Percentiles rank a stretch among this genome's conserved stretches.
Conservation (phyloP, 1,140 invertebrate genomes). For the Brachionus paranguensis region DNA sequence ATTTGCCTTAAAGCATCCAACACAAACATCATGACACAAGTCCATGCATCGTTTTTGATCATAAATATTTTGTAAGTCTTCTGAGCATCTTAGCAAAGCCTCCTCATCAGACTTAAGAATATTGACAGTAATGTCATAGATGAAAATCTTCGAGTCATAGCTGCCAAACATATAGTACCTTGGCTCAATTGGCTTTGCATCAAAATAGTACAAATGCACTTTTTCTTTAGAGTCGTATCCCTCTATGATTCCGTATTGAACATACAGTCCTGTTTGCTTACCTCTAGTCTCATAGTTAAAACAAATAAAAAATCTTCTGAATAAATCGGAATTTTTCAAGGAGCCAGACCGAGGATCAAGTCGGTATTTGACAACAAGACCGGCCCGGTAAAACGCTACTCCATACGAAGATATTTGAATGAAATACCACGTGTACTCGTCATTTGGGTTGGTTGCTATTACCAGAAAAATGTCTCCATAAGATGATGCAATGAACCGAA, state of each 20-base stretch:
- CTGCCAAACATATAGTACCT: constrained; percentile 38
- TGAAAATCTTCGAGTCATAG: constrained; percentile 6
- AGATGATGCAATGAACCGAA: constrained; percentile 28
- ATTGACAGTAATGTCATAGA: constrained; percentile 27
- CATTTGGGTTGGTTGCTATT: constrained; percentile 25
- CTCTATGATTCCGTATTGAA: constrained; percentile 21
- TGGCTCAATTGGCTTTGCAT: neutral
- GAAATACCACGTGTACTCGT: constrained; percentile 37
- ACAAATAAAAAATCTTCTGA: constrained; percentile 28
- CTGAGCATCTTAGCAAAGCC: neutral
- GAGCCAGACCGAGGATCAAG: neutral
- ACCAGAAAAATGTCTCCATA: constrained; percentile 28
- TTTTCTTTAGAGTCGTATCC: constrained; percentile 28
- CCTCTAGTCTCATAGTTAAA: constrained; percentile 3
- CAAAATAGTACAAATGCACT: constrained; percentile 34
- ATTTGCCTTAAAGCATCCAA: constrained; percentile 33
- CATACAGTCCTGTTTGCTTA: neutral
- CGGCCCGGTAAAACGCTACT: constrained; percentile 7
- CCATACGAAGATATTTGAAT: constrained; percentile 39
- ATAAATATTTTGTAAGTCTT: neutral
- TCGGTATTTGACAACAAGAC: constrained; percentile 13
- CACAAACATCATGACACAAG: constrained; percentile 17
- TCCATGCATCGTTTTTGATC: neutral
- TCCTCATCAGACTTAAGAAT: neutral
- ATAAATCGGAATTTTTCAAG: constrained; percentile 20